Conservation (phyloP, 2,888 invertebrate species). For the Spilarctia lutea region DNA sequence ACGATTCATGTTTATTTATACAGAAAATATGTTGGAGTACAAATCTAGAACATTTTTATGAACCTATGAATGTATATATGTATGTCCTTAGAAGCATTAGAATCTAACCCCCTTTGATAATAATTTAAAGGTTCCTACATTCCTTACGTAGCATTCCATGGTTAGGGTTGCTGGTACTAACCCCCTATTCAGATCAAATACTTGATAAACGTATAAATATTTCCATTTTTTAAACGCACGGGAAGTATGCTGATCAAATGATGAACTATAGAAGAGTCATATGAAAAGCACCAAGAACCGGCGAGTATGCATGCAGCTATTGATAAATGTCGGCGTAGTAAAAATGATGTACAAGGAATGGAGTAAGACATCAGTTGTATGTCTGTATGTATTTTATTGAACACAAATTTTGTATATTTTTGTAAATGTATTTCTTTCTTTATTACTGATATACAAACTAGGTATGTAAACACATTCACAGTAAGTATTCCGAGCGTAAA, state of each 20-base stretch:
- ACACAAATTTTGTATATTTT: background rate
- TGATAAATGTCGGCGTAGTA: no score
- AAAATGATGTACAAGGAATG: no score
- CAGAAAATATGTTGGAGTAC: no score
- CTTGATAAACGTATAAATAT: background rate
- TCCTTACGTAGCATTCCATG: background rate
- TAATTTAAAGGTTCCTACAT: background rate
- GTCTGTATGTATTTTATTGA: background rate
- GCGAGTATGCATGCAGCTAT: no score
- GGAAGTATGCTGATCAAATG: background rate
- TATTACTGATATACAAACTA: slow-evolving; percentile 8
- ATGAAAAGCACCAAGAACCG: no score
- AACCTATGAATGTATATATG: no score
- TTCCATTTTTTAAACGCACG: background rate
- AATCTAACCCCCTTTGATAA: background rate
- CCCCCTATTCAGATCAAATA: background rate
- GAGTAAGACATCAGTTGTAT: no score
- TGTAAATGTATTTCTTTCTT: background rate
- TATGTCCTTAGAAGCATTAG: background rate
- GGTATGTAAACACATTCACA: slow-evolving; percentile 29
- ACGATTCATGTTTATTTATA: no score
- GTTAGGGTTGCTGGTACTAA: background rate
- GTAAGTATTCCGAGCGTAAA: slow-evolving; percentile 37
- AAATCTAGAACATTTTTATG: background rate
- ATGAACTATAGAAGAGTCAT: no score